Evolutionary conservation across 2,888 invertebrate genomes (phyloP).

Genomic region (Pediacus dermestoides): DNA sequence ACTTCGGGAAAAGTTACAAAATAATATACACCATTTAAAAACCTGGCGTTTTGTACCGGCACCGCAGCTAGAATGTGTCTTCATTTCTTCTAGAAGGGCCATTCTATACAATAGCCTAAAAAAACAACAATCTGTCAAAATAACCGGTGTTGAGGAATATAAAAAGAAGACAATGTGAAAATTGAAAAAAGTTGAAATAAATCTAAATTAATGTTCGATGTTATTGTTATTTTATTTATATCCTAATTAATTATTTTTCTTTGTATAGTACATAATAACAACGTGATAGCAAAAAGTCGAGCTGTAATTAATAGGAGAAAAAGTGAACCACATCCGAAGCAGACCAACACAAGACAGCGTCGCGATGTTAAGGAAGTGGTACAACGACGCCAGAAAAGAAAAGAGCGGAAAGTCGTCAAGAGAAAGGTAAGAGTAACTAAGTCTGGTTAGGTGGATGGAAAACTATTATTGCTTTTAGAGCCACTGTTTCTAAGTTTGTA

Average conservation of each 20-base stretch:
- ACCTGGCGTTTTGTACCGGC: too few species aligned
- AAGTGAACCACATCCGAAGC: conserved; percentile 28
- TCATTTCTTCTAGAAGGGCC: too few species aligned
- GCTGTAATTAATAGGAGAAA: conserved; percentile 28
- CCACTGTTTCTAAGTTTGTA: conserved; percentile 6
- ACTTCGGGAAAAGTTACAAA: too few species aligned
- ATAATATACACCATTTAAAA: too few species aligned
- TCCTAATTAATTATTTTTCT: neutral
- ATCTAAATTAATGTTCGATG: too few species aligned
- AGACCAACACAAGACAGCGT: conserved; percentile 23
- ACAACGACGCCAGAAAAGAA: conserved; percentile 40
- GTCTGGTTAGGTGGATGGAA: conserved; percentile 8
- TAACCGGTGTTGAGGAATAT: too few species aligned
- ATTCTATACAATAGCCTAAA: too few species aligned
- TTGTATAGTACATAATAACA: conserved; percentile 31
- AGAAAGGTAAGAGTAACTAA: conserved; percentile 45
- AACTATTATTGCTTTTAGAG: conserved; percentile 1
- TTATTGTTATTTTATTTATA: too few species aligned
- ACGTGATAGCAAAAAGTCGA: conserved; percentile 28
- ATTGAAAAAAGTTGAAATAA: too few species aligned
- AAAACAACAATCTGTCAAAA: too few species aligned
- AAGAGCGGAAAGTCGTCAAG: conserved; percentile 50
- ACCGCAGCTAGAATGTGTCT: too few species aligned
- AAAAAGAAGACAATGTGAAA: too few species aligned
- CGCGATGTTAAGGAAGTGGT: conserved; percentile 28